phyloP scores from a whole-genome alignment of 2,113 vertebrate species.

The Hystrix brachyura region DNA sequence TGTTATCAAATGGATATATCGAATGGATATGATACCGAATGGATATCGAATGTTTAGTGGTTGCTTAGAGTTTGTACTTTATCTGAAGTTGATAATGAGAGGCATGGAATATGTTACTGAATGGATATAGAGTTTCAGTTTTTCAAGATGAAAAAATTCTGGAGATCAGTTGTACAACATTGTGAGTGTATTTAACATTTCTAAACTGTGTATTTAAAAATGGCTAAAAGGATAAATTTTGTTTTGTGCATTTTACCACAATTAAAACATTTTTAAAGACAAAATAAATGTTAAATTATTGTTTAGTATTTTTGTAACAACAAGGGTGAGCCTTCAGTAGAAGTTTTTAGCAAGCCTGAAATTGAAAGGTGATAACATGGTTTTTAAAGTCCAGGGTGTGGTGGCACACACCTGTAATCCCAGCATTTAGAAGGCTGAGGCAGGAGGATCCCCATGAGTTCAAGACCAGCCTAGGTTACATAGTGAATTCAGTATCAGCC shows the following conservation, averaged over 20 bases:
- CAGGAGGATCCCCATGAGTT: not conserved
- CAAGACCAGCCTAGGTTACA: not conserved
- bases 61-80: not conserved
- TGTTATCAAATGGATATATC: not conserved
- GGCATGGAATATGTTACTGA: not conserved
- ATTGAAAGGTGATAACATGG: not conserved
- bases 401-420: not conserved
- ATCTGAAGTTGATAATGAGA: not conserved
- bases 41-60: not conserved
- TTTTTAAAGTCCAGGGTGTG: not conserved
- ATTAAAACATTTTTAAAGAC: not conserved
- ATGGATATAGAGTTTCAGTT: not conserved
- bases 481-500: not conserved
- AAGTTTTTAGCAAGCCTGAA: not conserved
- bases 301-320: constrained; percentile 19
- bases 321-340: not conserved
- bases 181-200: not conserved
- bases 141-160: not conserved
- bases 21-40: too few relatives aligned
- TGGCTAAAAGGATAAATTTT: not conserved
- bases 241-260: not conserved
- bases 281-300: not conserved
- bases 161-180: not conserved
- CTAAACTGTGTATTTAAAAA: not conserved
- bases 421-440: not conserved